Evolutionary conservation across 2,113 vertebrate species (phyloP).

Genomic region (Macrotus californicus): DNA sequence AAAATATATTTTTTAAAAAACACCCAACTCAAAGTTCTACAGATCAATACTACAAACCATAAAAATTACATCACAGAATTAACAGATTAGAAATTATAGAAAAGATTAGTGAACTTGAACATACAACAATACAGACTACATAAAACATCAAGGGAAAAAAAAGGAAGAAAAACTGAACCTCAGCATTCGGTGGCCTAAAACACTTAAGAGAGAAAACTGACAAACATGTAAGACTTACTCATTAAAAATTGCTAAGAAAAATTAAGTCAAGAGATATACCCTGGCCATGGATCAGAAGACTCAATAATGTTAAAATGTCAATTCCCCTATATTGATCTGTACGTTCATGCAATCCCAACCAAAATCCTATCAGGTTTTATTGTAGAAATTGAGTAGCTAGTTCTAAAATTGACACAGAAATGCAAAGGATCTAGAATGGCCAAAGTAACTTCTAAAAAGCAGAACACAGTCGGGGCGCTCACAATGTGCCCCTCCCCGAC

Average conservation of each 20-base stretch:
- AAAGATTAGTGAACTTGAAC: not conserved
- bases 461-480: not conserved
- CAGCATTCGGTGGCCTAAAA: not conserved
- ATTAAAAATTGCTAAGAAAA: not conserved
- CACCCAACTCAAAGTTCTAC: too few relatives aligned
- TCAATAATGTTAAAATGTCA: not conserved
- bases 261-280: not conserved
- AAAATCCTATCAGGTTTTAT: not conserved
- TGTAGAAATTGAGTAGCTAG: not conserved
- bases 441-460: conserved; percentile 1
- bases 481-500: not conserved
- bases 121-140: not conserved
- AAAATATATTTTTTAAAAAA: too few relatives aligned
- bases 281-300: not conserved
- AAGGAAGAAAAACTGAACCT: not conserved
- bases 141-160: not conserved
- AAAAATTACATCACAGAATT: conserved; percentile 13
- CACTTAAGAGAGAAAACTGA: not conserved
- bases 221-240: not conserved
- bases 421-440: not conserved
- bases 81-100: not conserved
- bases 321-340: not conserved
- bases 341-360: not conserved
- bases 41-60: not conserved
- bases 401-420: not conserved